Evolutionary conservation across 1,140 invertebrate species (phyloP).

Genomic region (Vanessa atalanta): DNA sequence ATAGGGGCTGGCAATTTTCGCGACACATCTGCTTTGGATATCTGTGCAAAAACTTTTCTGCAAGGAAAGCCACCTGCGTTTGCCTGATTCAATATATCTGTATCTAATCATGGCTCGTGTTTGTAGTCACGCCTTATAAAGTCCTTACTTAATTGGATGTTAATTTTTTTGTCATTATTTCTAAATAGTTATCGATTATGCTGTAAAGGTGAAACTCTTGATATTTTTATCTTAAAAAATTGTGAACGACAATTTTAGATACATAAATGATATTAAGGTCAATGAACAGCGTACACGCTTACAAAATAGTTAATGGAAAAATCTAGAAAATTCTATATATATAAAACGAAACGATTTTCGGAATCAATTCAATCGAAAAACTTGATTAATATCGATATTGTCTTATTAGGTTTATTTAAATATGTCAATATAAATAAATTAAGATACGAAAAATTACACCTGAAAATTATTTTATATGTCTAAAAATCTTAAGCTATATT

Average conservation of each 20-base stretch:
- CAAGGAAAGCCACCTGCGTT: constrained; percentile 69
- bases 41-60: constrained; percentile 76
- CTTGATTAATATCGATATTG: too few relatives aligned
- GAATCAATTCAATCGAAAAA: too few relatives aligned
- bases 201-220: not conserved
- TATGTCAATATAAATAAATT: too few relatives aligned
- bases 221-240: not conserved
- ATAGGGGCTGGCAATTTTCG: constrained; percentile 78
- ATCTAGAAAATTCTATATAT: too few relatives aligned
- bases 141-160: constrained; percentile 14
- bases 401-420: too few relatives aligned
- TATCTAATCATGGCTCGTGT: constrained; percentile 41
- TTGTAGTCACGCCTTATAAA: constrained; percentile 30
- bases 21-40: constrained; percentile 61
- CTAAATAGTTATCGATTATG: not conserved
- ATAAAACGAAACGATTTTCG: too few relatives aligned
- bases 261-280: not conserved
- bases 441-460: too few relatives aligned
- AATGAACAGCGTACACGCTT: too few relatives aligned
- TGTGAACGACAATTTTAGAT: not conserved
- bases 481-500: too few relatives aligned
- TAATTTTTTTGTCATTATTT: not conserved
- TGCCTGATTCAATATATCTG: constrained; percentile 53
- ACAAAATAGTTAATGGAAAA: too few relatives aligned
- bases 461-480: too few relatives aligned